These are phyloP conservation scores for Micromussa lordhowensis DNA, from an alignment of 92 coral and sea anemone genomes.

Conservation along the genomic window DNA sequence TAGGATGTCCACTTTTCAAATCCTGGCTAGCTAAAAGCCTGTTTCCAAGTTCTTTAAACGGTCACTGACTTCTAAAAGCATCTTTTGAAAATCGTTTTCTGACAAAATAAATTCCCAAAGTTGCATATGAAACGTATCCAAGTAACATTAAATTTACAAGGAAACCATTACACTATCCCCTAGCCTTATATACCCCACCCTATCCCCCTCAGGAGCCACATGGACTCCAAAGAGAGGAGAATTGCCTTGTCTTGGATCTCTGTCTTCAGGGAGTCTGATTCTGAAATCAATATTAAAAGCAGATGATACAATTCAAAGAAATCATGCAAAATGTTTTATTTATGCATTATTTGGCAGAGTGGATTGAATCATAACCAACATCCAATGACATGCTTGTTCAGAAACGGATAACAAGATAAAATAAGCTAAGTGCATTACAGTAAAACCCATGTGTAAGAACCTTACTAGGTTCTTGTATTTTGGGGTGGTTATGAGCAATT, in stretches of 20 bases:
- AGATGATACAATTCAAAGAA: neutral
- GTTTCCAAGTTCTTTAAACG: too few relatives aligned
- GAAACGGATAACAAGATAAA: neutral
- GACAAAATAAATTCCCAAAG: too few relatives aligned
- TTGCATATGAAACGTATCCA: too few relatives aligned
- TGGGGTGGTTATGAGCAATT: too few relatives aligned
- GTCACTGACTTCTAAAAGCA: too few relatives aligned
- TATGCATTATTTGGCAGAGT: neutral
- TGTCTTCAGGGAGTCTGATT: conserved; percentile 69
- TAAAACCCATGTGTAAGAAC: too few relatives aligned
- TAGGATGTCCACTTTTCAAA: too few relatives aligned
- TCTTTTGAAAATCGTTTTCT: too few relatives aligned
- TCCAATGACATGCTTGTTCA: neutral
- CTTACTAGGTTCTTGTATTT: too few relatives aligned
- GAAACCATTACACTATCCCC: conserved; percentile 82
- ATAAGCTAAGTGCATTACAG: too few relatives aligned
- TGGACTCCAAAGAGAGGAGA: conserved; percentile 85
- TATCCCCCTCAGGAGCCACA: conserved; percentile 39
- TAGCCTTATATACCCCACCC: conserved; percentile 63
- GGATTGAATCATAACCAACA: neutral
- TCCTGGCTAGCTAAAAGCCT: too few relatives aligned
- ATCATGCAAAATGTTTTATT: neutral
- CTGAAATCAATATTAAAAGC: conserved; percentile 35
- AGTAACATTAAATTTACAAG: neutral
- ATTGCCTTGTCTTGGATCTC: conserved; percentile 69